Evolutionary conservation across 2,888 invertebrate species (phyloP), one percentile per base, ranked within the genome.

Genomic region (Dicranocentrus wangi): DNA sequence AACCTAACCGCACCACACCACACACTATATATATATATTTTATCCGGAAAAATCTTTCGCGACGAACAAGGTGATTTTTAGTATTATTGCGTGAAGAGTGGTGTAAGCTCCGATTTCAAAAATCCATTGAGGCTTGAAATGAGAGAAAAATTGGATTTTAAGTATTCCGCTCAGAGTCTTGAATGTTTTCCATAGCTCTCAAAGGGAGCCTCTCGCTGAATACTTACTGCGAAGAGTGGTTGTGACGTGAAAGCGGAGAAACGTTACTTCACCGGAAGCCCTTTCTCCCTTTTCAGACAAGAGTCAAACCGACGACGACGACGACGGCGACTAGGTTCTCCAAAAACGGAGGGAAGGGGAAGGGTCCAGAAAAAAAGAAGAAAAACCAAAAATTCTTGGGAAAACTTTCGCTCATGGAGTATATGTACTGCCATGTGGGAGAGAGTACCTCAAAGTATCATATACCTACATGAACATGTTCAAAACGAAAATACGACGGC

Each of bases 71-170:
- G 23, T 55, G 55, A 47, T 47, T 47, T 55, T 55, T 19, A 55
- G 55, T 21, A 55, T 55, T 19, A 71, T 72, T 61, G 21, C 15
- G 53, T 47, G 61, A 47, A 63, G 63, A 63, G 60, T 39, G n/a
- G 43, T 65, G 58, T 28, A 53, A 53, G 61, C 61, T 79, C 61
- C 61, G 72, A 79, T 79, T 79, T 79, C 72, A 72, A 66, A 79
- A 72, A 79, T 79, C 79, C 51, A 79, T 68, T 61, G 60, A 72
- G 68, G 72, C 79, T 72, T 79, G 79, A 79, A 79, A 79, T 79
- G 79, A 79, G 71, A 68, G 79, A 72, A 79, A 79, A 79, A 79
- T 79, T 79, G 79, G 79, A 72, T 79, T 79, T 79, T 79, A 79
- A 79, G 79, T 79, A 79, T 79, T 79, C 79, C 65, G 32, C 79